A percentile compares a stretch with the other conserved stretches of the same genome.
Evolutionary conservation across 2,888 invertebrate genomes (phyloP).

Genomic region (Drosophila helvetica): DNA sequence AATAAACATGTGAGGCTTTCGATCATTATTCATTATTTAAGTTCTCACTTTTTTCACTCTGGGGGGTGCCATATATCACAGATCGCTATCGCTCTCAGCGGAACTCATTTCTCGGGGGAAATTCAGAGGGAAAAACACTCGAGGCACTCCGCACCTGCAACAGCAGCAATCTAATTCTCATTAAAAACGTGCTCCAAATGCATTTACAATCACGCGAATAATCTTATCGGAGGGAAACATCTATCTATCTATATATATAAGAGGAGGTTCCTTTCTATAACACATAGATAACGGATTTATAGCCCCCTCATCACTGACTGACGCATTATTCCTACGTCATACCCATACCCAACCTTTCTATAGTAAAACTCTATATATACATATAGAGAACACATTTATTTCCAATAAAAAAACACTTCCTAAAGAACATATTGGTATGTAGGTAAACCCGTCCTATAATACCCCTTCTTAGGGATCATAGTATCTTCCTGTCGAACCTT

Average conservation of each 20-base stretch:
- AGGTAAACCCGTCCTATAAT: too few species aligned
- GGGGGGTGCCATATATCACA: slow-evolving; percentile 19
- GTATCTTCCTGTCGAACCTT: too few species aligned
- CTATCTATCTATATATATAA: neutral
- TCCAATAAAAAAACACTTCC: too few species aligned
- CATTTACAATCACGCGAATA: neutral
- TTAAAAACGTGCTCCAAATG: neutral
- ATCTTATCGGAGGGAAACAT: neutral
- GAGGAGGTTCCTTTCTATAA: too few species aligned
- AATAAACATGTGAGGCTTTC: slow-evolving; percentile 15
- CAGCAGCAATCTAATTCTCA: neutral
- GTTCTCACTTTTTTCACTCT: slow-evolving; percentile 1
- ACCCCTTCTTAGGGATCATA: too few species aligned
- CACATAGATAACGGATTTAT: neutral
- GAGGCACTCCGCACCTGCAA: neutral
- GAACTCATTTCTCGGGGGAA: neutral
- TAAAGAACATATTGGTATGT: too few species aligned
- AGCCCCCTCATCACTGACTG: neutral
- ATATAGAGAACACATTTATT: too few species aligned
- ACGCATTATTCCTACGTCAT: neutral
- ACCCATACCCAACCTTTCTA: neutral
- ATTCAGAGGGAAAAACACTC: neutral
- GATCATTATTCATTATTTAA: slow-evolving; percentile 29
- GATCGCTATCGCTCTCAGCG: neutral
- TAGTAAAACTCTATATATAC: too few species aligned